Conservation (phyloP, 2,888 invertebrate species). For the Chrysomela aeneicollis region DNA sequence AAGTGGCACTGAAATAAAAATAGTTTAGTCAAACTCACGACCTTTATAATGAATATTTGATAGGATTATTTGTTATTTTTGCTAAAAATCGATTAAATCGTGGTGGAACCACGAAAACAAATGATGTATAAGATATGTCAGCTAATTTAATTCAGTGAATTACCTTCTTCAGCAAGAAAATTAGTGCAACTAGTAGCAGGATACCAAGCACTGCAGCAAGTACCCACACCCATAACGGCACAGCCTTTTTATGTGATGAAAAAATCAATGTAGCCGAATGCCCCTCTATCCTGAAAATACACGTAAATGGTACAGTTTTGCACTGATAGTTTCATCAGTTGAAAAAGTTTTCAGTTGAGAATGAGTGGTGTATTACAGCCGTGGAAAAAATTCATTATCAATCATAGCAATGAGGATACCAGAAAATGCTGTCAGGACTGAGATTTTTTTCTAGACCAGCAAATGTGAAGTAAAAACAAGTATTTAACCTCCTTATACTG, state of each 20-base stretch:
- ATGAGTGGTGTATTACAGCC: too few relatives aligned
- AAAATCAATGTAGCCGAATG: conserved; percentile 37
- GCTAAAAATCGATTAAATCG: too few relatives aligned
- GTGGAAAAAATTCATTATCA: too few relatives aligned
- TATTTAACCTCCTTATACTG: too few relatives aligned
- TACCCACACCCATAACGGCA: conserved; percentile 43
- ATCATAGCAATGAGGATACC: too few relatives aligned
- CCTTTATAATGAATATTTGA: not conserved
- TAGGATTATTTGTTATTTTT: not conserved
- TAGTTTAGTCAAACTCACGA: not conserved
- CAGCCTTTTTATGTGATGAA: conserved; percentile 24
- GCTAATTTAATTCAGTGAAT: conserved; percentile 16
- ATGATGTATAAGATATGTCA: too few relatives aligned
- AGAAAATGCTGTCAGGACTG: too few relatives aligned
- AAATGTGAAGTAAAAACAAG: too few relatives aligned
- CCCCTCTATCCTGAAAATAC: conserved; percentile 35
- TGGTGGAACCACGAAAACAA: too few relatives aligned
- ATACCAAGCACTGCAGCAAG: conserved; percentile 36
- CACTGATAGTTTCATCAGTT: conserved; percentile 1
- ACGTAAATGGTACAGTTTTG: not conserved
- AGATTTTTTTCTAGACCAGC: too few relatives aligned
- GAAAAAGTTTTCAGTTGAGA: too few relatives aligned
- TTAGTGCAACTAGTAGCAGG: conserved; percentile 35
- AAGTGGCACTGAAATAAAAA: conserved; percentile 43
- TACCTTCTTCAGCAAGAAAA: conserved; percentile 42